phyloP scores from a whole-genome alignment of 2,888 invertebrate genomes.

The Eugnorisma glareosa region DNA sequence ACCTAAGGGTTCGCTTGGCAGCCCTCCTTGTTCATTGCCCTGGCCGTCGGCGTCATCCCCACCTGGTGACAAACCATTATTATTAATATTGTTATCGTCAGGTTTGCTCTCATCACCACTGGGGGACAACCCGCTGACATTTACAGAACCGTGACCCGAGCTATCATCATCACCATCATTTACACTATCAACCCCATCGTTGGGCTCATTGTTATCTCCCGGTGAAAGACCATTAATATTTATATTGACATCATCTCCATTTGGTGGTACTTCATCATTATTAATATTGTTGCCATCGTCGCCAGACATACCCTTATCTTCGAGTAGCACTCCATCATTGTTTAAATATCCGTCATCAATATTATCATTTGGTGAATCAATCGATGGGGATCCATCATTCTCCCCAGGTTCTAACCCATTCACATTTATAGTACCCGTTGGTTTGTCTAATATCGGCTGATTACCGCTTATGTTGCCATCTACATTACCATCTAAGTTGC shows the following conservation, averaged over 20 bases:
- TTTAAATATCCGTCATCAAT: constrained; percentile 28
- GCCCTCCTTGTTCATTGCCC: constrained; percentile 15
- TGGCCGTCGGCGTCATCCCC: constrained; percentile 15
- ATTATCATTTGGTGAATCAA: not conserved
- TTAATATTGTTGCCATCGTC: not conserved
- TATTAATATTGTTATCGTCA: constrained; percentile 23
- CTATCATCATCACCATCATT: constrained; percentile 9
- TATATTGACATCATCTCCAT: not conserved
- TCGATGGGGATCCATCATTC: not conserved
- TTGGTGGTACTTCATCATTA: not conserved
- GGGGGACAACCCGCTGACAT: constrained; percentile 32
- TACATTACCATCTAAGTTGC: not conserved
- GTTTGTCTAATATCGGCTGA: not conserved
- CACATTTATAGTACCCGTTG: not conserved
- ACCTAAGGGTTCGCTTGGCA: constrained; percentile 38
- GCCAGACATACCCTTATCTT: not conserved
- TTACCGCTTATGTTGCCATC: not conserved
- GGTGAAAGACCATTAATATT: constrained; percentile 19
- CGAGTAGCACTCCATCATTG: not conserved
- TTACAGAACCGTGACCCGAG: constrained; percentile 2
- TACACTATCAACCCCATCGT: not conserved
- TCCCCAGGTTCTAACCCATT: constrained; percentile 27
- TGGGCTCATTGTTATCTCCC: not conserved
- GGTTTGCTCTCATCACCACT: constrained; percentile 27
- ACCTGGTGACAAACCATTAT: constrained; percentile 53